Conservation (phyloP, 2,113 vertebrate genomes). For the Tragelaphus imberbis region DNA sequence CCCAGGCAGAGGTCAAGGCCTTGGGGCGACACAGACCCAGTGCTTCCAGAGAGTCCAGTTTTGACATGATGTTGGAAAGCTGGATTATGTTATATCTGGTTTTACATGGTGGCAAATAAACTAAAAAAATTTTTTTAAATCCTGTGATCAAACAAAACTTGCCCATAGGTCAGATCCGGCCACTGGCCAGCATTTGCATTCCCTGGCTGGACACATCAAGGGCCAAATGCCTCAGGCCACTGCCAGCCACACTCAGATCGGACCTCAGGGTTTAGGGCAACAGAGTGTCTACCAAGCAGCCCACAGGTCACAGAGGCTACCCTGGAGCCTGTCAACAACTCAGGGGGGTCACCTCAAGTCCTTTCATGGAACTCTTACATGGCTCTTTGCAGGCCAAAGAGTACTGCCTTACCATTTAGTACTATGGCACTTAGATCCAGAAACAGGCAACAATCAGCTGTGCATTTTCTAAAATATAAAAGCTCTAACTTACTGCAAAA, state of each 20-base stretch:
- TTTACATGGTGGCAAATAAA: background rate
- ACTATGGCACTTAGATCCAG: background rate
- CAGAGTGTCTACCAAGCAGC: background rate
- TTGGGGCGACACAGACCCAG: background rate
- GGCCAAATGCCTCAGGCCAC: background rate
- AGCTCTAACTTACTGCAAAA: background rate
- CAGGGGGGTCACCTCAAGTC: background rate
- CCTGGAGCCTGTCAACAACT: background rate
- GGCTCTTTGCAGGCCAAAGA: background rate
- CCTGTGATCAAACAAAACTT: background rate
- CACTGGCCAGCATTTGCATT: background rate
- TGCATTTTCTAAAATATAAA: background rate
- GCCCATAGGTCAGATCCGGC: background rate
- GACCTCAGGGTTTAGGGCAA: background rate
- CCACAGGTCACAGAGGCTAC: background rate
- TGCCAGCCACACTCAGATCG: background rate
- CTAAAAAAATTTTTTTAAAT: background rate
- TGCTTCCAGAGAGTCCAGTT: background rate
- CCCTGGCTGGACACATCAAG: background rate
- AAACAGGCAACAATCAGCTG: background rate
- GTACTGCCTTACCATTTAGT: background rate
- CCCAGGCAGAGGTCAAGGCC: background rate
- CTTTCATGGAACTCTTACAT: background rate
- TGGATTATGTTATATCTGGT: background rate
- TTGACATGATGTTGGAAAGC: background rate